Evolutionary conservation across 2,113 vertebrate species (phyloP).

Genomic region (Siphamia tubifer): DNA sequence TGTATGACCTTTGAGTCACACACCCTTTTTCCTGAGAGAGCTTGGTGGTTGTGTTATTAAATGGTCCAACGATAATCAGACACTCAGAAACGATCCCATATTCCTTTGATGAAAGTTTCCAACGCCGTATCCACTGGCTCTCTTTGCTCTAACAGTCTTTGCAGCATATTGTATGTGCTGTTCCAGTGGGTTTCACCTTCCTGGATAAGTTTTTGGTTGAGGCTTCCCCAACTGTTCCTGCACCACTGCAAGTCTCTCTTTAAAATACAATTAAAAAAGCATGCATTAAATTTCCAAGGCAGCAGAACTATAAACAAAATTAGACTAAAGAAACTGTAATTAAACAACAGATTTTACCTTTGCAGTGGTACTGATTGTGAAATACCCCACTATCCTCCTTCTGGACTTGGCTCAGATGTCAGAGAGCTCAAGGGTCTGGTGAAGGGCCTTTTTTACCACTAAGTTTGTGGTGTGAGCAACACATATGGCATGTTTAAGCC

Average conservation of each 20-base stretch:
- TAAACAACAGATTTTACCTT: too few relatives aligned
- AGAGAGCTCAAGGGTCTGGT: too few relatives aligned
- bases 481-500: too few relatives aligned
- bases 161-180: neutral
- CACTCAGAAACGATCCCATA: neutral
- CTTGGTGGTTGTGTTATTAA: neutral
- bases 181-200: neutral
- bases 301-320: neutral
- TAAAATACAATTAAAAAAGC: neutral
- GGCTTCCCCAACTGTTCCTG: too few relatives aligned
- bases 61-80: neutral
- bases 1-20: neutral
- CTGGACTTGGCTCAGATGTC: too few relatives aligned
- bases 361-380: too few relatives aligned
- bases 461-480: too few relatives aligned
- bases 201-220: too few relatives aligned
- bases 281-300: neutral
- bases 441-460: too few relatives aligned
- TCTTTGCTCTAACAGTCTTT: too few relatives aligned
- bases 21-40: neutral
- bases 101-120: neutral
- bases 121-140: neutral
- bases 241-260: too few relatives aligned
- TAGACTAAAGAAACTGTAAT: neutral
- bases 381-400: too few relatives aligned